Evolutionary conservation across 2,888 invertebrate genomes (phyloP).

Genomic region (Drosophila prolongata): DNA sequence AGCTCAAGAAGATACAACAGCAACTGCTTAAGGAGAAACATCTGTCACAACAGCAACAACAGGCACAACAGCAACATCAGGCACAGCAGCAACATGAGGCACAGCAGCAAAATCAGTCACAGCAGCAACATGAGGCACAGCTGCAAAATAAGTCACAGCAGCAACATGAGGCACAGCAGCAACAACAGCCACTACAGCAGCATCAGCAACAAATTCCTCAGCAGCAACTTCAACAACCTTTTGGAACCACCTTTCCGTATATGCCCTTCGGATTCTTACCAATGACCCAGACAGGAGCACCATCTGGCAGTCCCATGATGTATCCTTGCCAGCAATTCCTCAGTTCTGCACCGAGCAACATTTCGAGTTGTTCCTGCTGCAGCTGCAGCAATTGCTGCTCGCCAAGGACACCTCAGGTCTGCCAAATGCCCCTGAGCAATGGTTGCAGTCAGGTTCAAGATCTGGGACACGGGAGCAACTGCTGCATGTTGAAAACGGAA

Average conservation of each 20-base stretch:
- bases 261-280: conserved; percentile 53
- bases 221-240: neutral
- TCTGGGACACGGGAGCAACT: conserved; percentile 23
- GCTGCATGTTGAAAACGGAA: conserved; percentile 33
- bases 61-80: neutral
- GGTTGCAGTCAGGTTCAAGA: conserved; percentile 9
- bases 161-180: neutral
- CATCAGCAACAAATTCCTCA: neutral
- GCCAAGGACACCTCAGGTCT: conserved; percentile 7
- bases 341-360: conserved; percentile 14
- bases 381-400: conserved; percentile 37
- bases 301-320: conserved; percentile 2
- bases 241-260: conserved; percentile 27
- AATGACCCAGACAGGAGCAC: neutral
- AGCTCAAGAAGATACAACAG: neutral
- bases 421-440: conserved; percentile 3
- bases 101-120: too few relatives aligned
- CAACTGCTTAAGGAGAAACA: neutral
- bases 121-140: too few relatives aligned
- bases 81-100: too few relatives aligned
- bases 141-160: neutral
- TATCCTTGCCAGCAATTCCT: conserved; percentile 35
- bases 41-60: neutral
- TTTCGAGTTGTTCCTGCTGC: conserved; percentile 30
- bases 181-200: neutral